Conservation (phyloP, 2,888 invertebrate genomes). For the Villa cingulata region DNA sequence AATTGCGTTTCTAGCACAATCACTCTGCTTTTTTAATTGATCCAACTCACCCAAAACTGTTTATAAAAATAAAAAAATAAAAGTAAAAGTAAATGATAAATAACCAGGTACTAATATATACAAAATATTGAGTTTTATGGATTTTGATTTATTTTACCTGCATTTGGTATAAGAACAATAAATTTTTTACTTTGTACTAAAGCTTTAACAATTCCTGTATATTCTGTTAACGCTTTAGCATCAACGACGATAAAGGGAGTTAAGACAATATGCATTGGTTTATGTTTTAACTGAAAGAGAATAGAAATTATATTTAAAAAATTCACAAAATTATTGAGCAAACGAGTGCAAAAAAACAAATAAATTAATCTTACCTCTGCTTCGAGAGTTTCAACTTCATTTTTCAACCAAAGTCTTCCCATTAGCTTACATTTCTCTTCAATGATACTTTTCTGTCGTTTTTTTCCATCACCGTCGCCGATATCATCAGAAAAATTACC, state of each 20-base stretch:
- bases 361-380: conserved; percentile 41
- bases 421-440: conserved; percentile 42
- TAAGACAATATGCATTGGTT: conserved; percentile 35
- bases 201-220: conserved; percentile 65
- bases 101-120: no score
- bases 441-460: conserved; percentile 11
- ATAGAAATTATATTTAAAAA: background rate
- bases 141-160: no score
- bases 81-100: background rate
- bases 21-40: conserved; percentile 71
- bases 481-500: conserved; percentile 8
- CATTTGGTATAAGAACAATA: conserved; percentile 73
- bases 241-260: conserved; percentile 85
- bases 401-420: conserved; percentile 79
- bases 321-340: no score
- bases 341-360: background rate
- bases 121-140: no score
- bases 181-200: conserved; percentile 71
- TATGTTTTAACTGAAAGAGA: conserved; percentile 8
- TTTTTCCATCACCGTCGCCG: background rate
- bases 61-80: background rate
- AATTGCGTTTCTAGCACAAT: conserved; percentile 77
- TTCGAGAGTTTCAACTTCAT: conserved; percentile 77
- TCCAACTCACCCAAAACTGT: conserved; percentile 79
- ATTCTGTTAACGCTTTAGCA: conserved; percentile 62